A percentile compares a stretch with the other conserved stretches of the same genome.
Conservation (phyloP, 2,797 vertebrate species). For the Macropus fuliginosus region DNA sequence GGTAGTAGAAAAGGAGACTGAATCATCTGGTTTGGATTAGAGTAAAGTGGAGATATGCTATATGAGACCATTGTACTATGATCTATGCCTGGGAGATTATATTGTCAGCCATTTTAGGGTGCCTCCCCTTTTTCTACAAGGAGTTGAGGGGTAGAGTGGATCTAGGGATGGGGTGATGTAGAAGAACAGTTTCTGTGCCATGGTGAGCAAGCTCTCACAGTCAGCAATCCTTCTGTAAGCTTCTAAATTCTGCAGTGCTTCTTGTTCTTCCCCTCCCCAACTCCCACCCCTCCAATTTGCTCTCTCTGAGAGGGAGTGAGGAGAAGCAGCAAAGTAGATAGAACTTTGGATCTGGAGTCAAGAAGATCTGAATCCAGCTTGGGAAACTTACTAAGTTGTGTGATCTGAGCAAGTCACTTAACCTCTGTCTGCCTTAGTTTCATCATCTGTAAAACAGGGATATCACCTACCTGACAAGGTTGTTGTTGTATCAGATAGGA, state of each 20-base stretch:
- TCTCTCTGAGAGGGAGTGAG: neutral
- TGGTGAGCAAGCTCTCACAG: neutral
- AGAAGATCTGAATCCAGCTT: neutral
- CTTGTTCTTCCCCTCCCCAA: neutral
- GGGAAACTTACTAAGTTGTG: neutral
- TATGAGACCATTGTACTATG: constrained; percentile 5
- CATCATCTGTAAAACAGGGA: neutral
- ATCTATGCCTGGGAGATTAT: constrained; percentile 34
- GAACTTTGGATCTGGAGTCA: neutral
- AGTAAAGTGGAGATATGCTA: neutral
- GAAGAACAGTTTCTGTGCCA: neutral
- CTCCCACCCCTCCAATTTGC: neutral
- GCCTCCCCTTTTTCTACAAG: neutral
- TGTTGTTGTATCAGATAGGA: neutral
- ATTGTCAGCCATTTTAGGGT: neutral
- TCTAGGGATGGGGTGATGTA: neutral
- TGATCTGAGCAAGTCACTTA: neutral
- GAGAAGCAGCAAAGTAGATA: neutral
- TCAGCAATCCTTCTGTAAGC: neutral
- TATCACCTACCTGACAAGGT: neutral
- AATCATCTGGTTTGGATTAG: constrained; percentile 60
- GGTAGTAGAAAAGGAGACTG: constrained; percentile 31
- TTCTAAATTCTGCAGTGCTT: too few relatives aligned
- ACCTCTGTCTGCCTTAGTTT: neutral
- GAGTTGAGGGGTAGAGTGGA: neutral